Conservation (phyloP, 2,888 invertebrate genomes). For the Mythimna loreyi region DNA sequence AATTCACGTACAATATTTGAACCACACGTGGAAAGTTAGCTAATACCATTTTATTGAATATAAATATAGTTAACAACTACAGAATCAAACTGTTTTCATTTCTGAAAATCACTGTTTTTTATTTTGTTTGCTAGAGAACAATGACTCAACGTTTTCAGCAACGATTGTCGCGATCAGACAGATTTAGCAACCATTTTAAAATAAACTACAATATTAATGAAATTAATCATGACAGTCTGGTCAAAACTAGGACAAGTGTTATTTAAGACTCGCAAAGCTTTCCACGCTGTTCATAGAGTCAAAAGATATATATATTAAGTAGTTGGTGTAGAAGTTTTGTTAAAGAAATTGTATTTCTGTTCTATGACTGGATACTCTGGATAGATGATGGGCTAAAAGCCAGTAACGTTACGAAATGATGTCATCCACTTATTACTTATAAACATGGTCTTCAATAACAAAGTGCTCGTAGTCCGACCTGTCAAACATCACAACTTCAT, state of each 20-base stretch:
- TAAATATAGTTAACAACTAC: neutral
- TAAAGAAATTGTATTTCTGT: constrained; percentile 9
- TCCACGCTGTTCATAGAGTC: neutral
- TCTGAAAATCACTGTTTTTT: neutral
- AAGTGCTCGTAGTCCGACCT: constrained; percentile 28
- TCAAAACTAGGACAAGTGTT: constrained; percentile 32
- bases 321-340: constrained; percentile 7
- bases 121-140: constrained; percentile 5
- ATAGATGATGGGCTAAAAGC: constrained; percentile 2
- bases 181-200: constrained; percentile 20
- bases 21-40: neutral
- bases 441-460: constrained; percentile 36
- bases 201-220: constrained; percentile 8
- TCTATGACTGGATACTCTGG: constrained; percentile 4
- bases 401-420: constrained; percentile 17
- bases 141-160: neutral
- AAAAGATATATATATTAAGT: constrained; percentile 20
- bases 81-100: neutral
- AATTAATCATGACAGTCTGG: constrained; percentile 9
- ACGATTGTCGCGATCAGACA: neutral
- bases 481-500: constrained; percentile 31
- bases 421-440: constrained; percentile 22
- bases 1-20: constrained; percentile 5
- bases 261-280: constrained; percentile 23
- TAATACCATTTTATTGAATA: constrained; percentile 1